Conservation (phyloP, 2,888 invertebrate genomes). For the Metallyticus violacea region DNA sequence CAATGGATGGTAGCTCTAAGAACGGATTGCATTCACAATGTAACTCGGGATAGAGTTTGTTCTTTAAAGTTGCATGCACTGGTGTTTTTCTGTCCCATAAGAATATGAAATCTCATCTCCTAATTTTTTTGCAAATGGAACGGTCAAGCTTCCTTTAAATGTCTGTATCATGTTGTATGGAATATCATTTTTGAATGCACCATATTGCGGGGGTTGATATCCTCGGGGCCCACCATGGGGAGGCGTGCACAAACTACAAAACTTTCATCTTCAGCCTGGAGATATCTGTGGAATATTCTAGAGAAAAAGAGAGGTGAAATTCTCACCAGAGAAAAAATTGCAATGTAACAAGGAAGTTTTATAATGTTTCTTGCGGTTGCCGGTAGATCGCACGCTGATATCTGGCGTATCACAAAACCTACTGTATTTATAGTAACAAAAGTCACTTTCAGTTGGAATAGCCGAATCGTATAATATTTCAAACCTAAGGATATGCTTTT, state of each 20-base stretch:
- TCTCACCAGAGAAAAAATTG: neutral
- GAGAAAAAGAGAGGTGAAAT: neutral
- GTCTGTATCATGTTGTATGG: neutral
- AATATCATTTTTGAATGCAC: neutral
- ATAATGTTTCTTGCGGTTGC: neutral
- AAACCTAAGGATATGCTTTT: no score
- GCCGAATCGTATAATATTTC: no score
- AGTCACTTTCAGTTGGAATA: no score
- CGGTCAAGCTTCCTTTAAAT: neutral
- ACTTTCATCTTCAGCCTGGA: neutral
- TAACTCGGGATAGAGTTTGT: no score
- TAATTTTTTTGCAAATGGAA: neutral
- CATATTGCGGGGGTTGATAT: neutral
- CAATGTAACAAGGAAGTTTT: neutral
- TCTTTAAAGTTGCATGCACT: constrained; percentile 35
- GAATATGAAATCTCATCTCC: neutral
- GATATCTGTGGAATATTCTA: neutral
- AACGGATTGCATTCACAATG: no score
- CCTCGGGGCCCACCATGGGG: neutral
- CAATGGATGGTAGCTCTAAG: no score
- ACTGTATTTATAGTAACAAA: no score
- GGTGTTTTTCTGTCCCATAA: constrained; percentile 35
- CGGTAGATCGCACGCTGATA: no score
- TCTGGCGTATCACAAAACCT: no score
- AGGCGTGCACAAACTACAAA: neutral